phyloP scores from a whole-genome alignment of 1,140 invertebrate species.

The Lepidurus arcticus region DNA sequence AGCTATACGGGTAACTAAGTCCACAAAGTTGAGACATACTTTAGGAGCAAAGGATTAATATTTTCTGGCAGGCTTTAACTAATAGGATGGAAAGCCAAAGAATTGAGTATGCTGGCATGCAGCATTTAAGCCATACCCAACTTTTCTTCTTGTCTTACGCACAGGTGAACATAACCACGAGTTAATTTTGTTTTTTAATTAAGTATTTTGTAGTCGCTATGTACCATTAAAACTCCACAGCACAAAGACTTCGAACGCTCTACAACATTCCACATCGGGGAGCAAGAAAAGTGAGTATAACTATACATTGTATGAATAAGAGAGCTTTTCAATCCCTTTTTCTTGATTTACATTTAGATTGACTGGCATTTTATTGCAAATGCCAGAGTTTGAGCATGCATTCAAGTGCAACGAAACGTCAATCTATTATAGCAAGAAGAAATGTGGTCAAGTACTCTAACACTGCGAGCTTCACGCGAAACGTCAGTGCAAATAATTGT shows the following conservation, averaged over 20 bases:
- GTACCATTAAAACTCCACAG: constrained; percentile 36
- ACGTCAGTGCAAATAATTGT: constrained; percentile 7
- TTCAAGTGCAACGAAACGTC: constrained; percentile 29
- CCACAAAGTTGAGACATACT: background rate
- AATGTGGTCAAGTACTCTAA: background rate
- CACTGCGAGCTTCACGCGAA: background rate
- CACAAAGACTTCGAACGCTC: constrained; percentile 40
- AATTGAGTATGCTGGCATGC: constrained; percentile 30
- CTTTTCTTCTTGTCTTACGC: constrained; percentile 32
- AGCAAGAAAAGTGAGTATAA: constrained; percentile 37
- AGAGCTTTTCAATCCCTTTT: background rate
- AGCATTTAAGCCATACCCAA: constrained; percentile 26
- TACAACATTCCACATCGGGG: constrained; percentile 36
- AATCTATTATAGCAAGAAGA: background rate
- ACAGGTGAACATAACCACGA: constrained; percentile 18
- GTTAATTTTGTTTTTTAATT: background rate
- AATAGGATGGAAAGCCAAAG: constrained; percentile 27
- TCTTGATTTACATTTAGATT: constrained; percentile 7
- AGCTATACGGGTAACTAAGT: constrained; percentile 28
- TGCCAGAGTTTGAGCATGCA: constrained; percentile 30
- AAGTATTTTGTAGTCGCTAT: constrained; percentile 37
- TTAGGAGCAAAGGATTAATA: background rate
- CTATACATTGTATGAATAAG: background rate
- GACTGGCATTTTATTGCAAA: constrained; percentile 27
- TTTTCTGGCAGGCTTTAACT: background rate